These are phyloP conservation scores for Lasioglossum morio DNA, from an alignment of 2,888 invertebrate species.

Conservation along the genomic window DNA sequence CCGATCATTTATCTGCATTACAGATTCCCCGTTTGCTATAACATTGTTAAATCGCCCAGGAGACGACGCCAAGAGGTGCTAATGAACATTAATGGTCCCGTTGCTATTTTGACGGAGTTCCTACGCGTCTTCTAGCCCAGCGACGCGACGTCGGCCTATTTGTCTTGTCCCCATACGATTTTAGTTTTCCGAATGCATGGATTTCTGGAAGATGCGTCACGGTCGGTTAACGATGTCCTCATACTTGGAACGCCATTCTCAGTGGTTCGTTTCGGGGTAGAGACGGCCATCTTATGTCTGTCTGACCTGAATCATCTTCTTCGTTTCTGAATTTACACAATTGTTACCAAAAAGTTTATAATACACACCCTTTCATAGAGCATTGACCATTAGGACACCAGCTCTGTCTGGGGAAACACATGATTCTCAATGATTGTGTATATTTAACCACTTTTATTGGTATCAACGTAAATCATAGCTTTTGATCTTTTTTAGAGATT, in stretches of 20 bases:
- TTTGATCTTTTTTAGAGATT: background rate
- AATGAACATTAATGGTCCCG: slow-evolving; percentile 46
- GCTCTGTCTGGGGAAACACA: background rate
- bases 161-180: slow-evolving; percentile 50
- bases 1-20: background rate
- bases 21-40: background rate
- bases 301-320: slow-evolving; percentile 48
- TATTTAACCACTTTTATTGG: background rate
- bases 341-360: background rate
- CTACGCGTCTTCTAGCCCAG: slow-evolving; percentile 39
- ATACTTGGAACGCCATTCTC: slow-evolving; percentile 57
- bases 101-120: slow-evolving; percentile 41
- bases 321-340: background rate
- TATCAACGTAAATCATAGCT: background rate
- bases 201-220: slow-evolving; percentile 64
- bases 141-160: slow-evolving; percentile 30
- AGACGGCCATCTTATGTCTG: slow-evolving; percentile 19
- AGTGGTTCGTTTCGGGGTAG: slow-evolving; percentile 20
- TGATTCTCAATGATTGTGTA: background rate
- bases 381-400: background rate
- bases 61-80: background rate
- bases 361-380: background rate
- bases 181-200: slow-evolving; percentile 58
- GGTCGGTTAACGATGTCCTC: slow-evolving; percentile 54
- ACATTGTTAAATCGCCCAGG: background rate